These are phyloP conservation scores for Pyralis farinalis DNA, from an alignment of 2,888 invertebrate genomes.

Conservation along the genomic window DNA sequence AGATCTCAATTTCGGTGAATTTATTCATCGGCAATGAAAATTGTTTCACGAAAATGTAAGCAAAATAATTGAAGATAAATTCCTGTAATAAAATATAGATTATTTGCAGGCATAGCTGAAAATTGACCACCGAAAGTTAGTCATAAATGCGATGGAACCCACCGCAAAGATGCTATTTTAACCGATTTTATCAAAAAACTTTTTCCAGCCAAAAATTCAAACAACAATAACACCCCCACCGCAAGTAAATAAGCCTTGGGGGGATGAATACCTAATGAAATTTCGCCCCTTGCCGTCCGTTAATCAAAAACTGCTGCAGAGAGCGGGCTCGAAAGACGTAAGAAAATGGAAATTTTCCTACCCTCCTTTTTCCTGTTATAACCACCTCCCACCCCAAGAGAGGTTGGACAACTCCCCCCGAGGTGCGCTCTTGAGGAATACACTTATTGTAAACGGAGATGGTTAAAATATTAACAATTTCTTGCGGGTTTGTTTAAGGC, in stretches of 20 bases:
- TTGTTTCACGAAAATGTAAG: no score
- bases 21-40: no score
- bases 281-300: slow-evolving; percentile 73
- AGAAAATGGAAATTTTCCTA: slow-evolving; percentile 80
- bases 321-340: slow-evolving; percentile 42
- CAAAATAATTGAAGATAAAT: no score
- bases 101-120: no score
- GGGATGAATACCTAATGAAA: slow-evolving; percentile 79
- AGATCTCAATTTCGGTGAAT: no score
- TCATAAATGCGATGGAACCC: no score
- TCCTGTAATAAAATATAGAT: no score
- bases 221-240: slow-evolving; percentile 45
- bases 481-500: no score
- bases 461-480: no score
- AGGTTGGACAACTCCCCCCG: slow-evolving; percentile 58
- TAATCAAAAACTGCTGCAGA: slow-evolving; percentile 80
- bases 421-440: slow-evolving; percentile 1
- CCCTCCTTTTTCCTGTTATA: slow-evolving; percentile 80
- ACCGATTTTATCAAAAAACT: not conserved
- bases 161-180: no score
- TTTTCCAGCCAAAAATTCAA: not conserved
- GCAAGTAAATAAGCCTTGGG: slow-evolving; percentile 55
- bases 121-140: no score
- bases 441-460: not conserved
- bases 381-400: slow-evolving; percentile 41